These are phyloP conservation scores for Thereva unica DNA, from an alignment of 2,888 invertebrate species.

Conservation along the genomic window DNA sequence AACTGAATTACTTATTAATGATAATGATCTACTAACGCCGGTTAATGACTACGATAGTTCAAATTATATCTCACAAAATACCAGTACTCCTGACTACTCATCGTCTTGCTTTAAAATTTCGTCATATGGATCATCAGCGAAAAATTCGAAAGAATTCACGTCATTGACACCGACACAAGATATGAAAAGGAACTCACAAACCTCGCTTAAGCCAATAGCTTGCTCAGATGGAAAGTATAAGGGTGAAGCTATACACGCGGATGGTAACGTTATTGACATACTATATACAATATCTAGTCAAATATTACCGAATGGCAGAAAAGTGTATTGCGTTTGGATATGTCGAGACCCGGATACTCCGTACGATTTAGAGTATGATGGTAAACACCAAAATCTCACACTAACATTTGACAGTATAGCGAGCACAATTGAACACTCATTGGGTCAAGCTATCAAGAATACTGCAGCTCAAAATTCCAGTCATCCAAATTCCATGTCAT, in stretches of 20 bases:
- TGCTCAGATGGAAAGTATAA: slow-evolving; percentile 47
- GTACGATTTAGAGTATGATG: slow-evolving; percentile 43
- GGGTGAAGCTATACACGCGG: slow-evolving; percentile 48
- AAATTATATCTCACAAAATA: slow-evolving; percentile 35
- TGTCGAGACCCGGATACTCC: slow-evolving; percentile 59
- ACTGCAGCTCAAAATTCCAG: slow-evolving; percentile 52
- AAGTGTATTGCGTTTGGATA: slow-evolving; percentile 67
- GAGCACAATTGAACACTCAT: slow-evolving; percentile 55
- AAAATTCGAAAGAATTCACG: too few species aligned
- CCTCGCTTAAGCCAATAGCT: slow-evolving; percentile 35
- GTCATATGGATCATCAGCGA: too few species aligned
- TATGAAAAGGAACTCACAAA: slow-evolving; percentile 30
- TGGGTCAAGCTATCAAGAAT: slow-evolving; percentile 49
- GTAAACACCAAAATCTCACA: slow-evolving; percentile 53
- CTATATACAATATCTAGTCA: slow-evolving; percentile 63
- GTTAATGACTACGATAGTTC: slow-evolving; percentile 43
- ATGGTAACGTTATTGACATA: slow-evolving; percentile 48
- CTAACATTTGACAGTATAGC: slow-evolving; percentile 58
- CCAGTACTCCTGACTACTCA: slow-evolving; percentile 5
- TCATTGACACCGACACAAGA: slow-evolving; percentile 42
- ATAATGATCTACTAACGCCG: slow-evolving; percentile 44
- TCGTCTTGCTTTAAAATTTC: too few species aligned
- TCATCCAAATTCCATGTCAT: slow-evolving; percentile 63
- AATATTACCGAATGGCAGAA: slow-evolving; percentile 59
- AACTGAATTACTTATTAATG: slow-evolving; percentile 32